These are phyloP conservation scores for Melipona quadrifasciata DNA, from an alignment of 1,140 invertebrate genomes.

Conservation along the genomic window DNA sequence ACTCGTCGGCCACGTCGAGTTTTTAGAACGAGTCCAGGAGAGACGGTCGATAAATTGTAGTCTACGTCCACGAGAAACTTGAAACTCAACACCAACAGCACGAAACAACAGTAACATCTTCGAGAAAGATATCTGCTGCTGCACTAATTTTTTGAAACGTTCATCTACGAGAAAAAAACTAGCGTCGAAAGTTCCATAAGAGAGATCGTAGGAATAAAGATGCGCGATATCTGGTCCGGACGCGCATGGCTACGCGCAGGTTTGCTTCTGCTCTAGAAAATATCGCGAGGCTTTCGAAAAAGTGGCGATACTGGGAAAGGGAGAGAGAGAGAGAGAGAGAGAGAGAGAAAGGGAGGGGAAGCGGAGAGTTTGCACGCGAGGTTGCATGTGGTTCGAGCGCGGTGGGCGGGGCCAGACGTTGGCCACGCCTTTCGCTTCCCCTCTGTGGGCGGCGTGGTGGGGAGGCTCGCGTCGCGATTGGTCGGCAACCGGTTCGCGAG, in stretches of 20 bases:
- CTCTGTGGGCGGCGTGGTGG: slow-evolving; percentile 53
- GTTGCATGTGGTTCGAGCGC: slow-evolving; percentile 57
- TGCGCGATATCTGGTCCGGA: slow-evolving; percentile 28
- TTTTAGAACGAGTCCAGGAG: neutral
- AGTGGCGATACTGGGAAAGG: neutral
- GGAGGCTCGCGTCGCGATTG: slow-evolving; percentile 65
- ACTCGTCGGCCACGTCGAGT: neutral
- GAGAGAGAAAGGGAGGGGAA: slow-evolving; percentile 19
- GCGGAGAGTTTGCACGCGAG: slow-evolving; percentile 51
- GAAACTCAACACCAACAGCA: neutral
- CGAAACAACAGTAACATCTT: neutral
- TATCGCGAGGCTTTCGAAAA: slow-evolving; percentile 53
- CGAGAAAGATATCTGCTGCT: neutral
- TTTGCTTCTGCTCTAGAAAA: slow-evolving; percentile 63
- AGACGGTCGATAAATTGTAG: neutral
- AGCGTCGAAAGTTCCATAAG: neutral
- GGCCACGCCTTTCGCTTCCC: slow-evolving; percentile 71
- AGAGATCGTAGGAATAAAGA: slow-evolving; percentile 6
- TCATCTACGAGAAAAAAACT: neutral
- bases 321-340: slow-evolving; percentile 2
- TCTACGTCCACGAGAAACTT: neutral
- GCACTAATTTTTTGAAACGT: neutral
- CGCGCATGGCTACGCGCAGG: slow-evolving; percentile 57
- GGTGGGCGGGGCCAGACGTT: slow-evolving; percentile 63
- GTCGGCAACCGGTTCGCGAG: slow-evolving; percentile 68